Evolutionary conservation across 2,888 invertebrate genomes (phyloP), one percentile per base, ranked within the genome.

Genomic region (Phengaris alcon): DNA sequence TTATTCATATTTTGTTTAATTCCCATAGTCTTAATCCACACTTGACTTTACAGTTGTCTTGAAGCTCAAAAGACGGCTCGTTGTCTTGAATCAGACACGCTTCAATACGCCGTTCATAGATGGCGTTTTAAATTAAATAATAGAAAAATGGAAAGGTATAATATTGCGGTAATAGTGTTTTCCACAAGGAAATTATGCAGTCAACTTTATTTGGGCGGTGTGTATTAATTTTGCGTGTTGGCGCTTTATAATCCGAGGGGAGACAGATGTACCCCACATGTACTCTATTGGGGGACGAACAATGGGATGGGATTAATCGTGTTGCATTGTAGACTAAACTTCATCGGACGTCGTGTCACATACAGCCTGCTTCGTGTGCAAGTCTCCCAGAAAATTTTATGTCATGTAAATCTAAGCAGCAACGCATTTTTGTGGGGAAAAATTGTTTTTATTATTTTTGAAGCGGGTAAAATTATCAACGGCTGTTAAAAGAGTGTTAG

Each of bases 301-400:
- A 91, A 92, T 85, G 82, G 88, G 89, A 89, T 89, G 88, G 90
- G 90, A 92, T 92, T 92, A 89, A 89, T 85, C 84, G 85, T 89
- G 88, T 88, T 88, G 87, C 86, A 87, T 88, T 89, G 88, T 86
- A 88, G 86, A 88, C 85, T 87, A 84, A 85, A 84, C 82, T 83
- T 80, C 80, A 82, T 77, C 77, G 76, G 74, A 57, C 75, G 74
- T 48, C 76, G 74, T 69, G 74, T 76, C 76, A 72, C 68, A 75
- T 54, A 59, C 75, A 73, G 70, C 72, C 44, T 70, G 76, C 55
- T 48, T 35, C 74, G 68, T 57, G 68, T 13, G 52, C 70, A 57
- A 74, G 55, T 74, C 72, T 74, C 73, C 69, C 70, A 74, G 75
- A 74, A 69, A 55, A n/a, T 55, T 59, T 15, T 70, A 9, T 48